Conservation (phyloP, 2,113 vertebrate genomes). For the Propithecus coquereli region DNA sequence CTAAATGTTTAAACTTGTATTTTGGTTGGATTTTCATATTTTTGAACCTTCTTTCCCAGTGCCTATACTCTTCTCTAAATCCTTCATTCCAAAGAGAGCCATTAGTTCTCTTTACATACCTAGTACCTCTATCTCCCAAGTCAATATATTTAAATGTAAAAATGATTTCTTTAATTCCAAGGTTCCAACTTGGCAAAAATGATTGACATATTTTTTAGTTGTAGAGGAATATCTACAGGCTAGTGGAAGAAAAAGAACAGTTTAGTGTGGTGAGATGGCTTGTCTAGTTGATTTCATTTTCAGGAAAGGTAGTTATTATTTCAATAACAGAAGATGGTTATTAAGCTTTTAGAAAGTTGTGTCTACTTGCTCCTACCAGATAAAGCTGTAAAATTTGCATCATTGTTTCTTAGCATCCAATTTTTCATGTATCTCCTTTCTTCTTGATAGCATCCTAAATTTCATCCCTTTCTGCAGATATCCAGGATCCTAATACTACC, state of each 20-base stretch:
- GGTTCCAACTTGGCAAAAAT: conserved; percentile 1
- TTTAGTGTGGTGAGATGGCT: not conserved
- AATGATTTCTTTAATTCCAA: not conserved
- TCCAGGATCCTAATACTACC: not conserved
- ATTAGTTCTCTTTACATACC: not conserved
- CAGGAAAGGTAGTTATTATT: not conserved
- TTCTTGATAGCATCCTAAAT: not conserved
- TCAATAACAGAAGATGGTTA: not conserved
- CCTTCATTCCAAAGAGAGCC: not conserved
- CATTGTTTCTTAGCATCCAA: not conserved
- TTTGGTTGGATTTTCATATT: conserved; percentile 25
- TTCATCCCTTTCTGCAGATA: not conserved
- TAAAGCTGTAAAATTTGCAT: not conserved
- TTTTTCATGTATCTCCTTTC: not conserved
- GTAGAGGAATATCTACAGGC: not conserved
- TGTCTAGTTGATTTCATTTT: not conserved
- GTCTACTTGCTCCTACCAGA: not conserved
- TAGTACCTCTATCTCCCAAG: not conserved
- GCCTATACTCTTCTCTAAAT: not conserved
- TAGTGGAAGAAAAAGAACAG: not conserved
- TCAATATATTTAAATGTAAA: conserved; percentile 8
- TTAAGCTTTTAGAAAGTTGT: not conserved
- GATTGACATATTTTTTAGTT: not conserved
- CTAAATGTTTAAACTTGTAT: conserved; percentile 38
- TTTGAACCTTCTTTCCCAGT: not conserved